Evolutionary conservation across 2,888 invertebrate species (phyloP).

Genomic region (Rhagonycha lutea): DNA sequence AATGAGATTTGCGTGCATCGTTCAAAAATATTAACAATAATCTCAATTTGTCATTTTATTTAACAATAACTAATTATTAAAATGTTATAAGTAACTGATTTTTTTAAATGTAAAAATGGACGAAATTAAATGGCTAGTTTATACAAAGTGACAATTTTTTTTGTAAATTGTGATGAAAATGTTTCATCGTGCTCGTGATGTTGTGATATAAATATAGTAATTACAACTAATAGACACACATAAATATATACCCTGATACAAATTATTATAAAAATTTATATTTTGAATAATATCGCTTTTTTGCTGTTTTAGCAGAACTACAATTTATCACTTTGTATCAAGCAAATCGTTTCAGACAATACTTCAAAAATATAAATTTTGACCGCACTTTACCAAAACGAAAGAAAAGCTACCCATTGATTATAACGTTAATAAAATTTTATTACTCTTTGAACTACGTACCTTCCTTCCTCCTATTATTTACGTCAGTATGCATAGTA

Average conservation of each 20-base stretch:
- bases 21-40: neutral
- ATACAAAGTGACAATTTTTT: conserved; percentile 36
- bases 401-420: neutral
- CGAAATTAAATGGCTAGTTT: conserved; percentile 23
- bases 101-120: conserved; percentile 6
- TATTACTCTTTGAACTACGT: neutral
- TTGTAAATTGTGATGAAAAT: conserved; percentile 32
- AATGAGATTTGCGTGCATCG: neutral
- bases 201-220: conserved; percentile 19
- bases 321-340: neutral
- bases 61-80: neutral
- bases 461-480: neutral
- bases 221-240: conserved; percentile 36
- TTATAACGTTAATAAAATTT: neutral
- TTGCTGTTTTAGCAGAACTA: conserved; percentile 17
- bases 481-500: too few relatives aligned
- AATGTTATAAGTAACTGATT: neutral
- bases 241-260: conserved; percentile 49
- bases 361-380: conserved; percentile 12
- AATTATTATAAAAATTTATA: conserved; percentile 50
- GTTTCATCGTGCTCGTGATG: conserved; percentile 21
- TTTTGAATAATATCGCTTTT: conserved; percentile 33
- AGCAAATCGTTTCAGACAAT: conserved; percentile 21
- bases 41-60: neutral
- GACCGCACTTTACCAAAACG: neutral